phyloP scores from a whole-genome alignment of 2,113 vertebrate species.

The Aptenodytes patagonicus region DNA sequence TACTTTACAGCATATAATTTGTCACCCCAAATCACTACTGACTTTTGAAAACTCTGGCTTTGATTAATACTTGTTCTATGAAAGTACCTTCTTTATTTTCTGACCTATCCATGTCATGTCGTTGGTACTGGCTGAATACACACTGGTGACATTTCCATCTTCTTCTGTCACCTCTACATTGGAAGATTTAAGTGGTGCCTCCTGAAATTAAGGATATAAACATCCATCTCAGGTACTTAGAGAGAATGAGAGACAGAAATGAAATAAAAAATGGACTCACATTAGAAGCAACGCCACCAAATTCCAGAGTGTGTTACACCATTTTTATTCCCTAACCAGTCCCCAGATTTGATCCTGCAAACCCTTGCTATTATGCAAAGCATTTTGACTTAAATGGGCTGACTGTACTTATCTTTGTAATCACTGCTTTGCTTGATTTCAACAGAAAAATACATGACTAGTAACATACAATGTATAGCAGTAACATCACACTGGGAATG shows the following conservation, averaged over 20 bases:
- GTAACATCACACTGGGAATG: neutral
- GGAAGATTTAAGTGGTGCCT: neutral
- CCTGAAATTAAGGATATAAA: conserved; percentile 13
- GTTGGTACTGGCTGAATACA: neutral
- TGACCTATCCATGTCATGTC: conserved; percentile 78
- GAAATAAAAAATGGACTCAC: neutral
- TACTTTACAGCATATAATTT: neutral
- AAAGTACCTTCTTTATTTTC: conserved; percentile 72
- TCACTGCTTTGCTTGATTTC: neutral
- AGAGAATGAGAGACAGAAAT: neutral
- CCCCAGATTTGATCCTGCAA: neutral
- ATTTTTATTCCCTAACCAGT: neutral
- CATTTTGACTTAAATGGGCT: neutral
- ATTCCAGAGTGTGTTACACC: neutral
- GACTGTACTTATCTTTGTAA: neutral
- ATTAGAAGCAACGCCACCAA: neutral
- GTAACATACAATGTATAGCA: neutral
- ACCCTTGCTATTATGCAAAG: neutral
- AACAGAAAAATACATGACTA: neutral
- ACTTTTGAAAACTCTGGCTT: neutral
- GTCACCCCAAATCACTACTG: neutral
- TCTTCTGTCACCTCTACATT: conserved; percentile 54
- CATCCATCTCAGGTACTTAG: neutral
- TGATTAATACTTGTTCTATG: neutral
- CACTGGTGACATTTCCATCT: conserved; percentile 43